Conservation (phyloP, 2,797 vertebrate species). For the Danio choprae region DNA sequence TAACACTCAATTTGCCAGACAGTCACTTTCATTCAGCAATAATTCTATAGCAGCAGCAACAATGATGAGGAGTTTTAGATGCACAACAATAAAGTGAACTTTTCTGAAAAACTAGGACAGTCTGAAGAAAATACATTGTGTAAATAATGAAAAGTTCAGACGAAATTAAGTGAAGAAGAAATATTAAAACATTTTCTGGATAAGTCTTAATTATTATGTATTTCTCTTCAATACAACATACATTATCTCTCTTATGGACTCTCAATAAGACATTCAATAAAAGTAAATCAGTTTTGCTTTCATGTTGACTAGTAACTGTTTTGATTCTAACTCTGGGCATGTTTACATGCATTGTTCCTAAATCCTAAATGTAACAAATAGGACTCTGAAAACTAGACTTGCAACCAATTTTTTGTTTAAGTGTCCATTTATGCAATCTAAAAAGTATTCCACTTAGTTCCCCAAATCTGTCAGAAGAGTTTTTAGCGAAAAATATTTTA, state of each 20-base stretch:
- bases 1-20: slow-evolving; percentile 7
- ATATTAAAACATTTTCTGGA: background rate
- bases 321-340: too few species aligned
- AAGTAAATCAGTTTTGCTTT: background rate
- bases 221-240: background rate
- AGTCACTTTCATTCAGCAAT: slow-evolving; percentile 22
- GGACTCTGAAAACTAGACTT: too few species aligned
- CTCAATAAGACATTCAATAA: background rate
- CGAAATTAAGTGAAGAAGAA: too few species aligned
- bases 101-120: slow-evolving; percentile 38
- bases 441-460: too few species aligned
- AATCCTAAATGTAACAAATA: too few species aligned
- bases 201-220: background rate
- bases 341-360: too few species aligned
- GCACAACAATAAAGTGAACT: slow-evolving; percentile 45
- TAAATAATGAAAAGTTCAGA: background rate
- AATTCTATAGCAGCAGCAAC: slow-evolving; percentile 31
- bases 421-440: too few species aligned
- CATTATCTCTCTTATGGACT: too few species aligned
- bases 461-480: too few species aligned
- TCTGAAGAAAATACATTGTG: slow-evolving; percentile 14
- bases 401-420: too few species aligned
- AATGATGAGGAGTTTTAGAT: slow-evolving; percentile 30
- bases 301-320: slow-evolving; percentile 1
- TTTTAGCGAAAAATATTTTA: too few species aligned